phyloP scores from a whole-genome alignment of 2,888 invertebrate genomes.

The Drosophila lacicola region DNA sequence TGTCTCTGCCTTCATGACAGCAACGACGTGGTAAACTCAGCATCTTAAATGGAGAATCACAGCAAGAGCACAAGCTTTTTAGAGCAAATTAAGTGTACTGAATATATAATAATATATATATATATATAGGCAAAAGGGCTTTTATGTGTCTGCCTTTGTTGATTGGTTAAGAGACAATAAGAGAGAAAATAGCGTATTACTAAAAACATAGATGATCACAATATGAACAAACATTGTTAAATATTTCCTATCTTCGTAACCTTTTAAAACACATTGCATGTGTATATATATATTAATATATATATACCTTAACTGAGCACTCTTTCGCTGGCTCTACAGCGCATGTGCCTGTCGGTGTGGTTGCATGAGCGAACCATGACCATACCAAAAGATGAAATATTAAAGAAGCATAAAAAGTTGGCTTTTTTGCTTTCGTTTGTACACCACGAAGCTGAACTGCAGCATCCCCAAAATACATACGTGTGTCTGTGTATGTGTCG shows the following conservation, averaged over 20 bases:
- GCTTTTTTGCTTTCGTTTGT: constrained; percentile 38
- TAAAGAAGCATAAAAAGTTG: constrained; percentile 54
- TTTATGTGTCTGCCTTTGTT: too few relatives aligned
- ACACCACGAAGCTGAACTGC: constrained; percentile 40
- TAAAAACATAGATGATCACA: not conserved
- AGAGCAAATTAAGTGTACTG: constrained; percentile 59
- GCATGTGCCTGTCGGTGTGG: constrained; percentile 47
- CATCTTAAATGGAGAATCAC: constrained; percentile 9
- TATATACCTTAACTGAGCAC: constrained; percentile 20
- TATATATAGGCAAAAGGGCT: not conserved
- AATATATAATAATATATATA: constrained; percentile 18
- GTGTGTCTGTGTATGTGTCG: constrained; percentile 10
- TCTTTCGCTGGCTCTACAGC: constrained; percentile 22
- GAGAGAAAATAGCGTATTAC: not conserved
- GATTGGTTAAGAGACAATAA: too few relatives aligned
- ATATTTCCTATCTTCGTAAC: not conserved
- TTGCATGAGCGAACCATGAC: constrained; percentile 79
- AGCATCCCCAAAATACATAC: constrained; percentile 52
- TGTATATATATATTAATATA: constrained; percentile 1
- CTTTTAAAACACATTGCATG: too few relatives aligned
- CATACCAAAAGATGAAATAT: constrained; percentile 82
- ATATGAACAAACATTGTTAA: not conserved
- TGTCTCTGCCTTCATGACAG: constrained; percentile 16
- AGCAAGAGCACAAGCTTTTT: constrained; percentile 30
- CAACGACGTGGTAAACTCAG: constrained; percentile 17